These are phyloP conservation scores for Pseudomyrmex sp. DNA, from an alignment of 1,140 invertebrate genomes.

Conservation along the genomic window DNA sequence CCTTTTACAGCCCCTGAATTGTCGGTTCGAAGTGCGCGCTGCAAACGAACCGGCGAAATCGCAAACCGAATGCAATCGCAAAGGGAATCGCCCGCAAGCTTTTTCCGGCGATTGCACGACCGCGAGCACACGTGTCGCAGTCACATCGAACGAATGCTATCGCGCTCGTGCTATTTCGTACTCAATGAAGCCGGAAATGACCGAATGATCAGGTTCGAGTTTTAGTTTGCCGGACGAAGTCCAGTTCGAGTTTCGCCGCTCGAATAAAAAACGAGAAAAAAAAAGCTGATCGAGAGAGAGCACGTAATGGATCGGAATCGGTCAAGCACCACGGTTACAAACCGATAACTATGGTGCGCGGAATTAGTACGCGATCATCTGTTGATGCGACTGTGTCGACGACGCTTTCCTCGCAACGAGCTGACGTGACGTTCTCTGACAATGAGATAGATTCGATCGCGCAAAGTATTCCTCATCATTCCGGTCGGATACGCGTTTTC, in stretches of 20 bases:
- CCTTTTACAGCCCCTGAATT: not conserved
- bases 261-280: not conserved
- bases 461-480: not conserved
- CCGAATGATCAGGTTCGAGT: slow-evolving; percentile 36
- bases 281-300: not conserved
- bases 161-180: not conserved
- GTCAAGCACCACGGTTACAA: too few relatives aligned
- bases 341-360: too few relatives aligned
- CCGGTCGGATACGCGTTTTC: not conserved
- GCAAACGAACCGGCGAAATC: slow-evolving; percentile 10
- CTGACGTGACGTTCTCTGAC: not conserved
- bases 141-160: slow-evolving; percentile 1
- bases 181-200: slow-evolving; percentile 51
- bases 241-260: not conserved
- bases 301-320: too few relatives aligned
- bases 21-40: not conserved
- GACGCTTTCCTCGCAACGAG: too few relatives aligned
- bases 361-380: too few relatives aligned
- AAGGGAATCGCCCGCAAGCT: not conserved
- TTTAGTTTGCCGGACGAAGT: slow-evolving; percentile 42
- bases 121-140: slow-evolving; percentile 7
- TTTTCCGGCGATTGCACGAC: slow-evolving; percentile 16
- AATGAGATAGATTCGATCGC: not conserved
- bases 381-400: too few relatives aligned
- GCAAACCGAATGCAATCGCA: slow-evolving; percentile 35